Evolutionary conservation across 2,888 invertebrate species (phyloP).

Genomic region (Taenaris catops): DNA sequence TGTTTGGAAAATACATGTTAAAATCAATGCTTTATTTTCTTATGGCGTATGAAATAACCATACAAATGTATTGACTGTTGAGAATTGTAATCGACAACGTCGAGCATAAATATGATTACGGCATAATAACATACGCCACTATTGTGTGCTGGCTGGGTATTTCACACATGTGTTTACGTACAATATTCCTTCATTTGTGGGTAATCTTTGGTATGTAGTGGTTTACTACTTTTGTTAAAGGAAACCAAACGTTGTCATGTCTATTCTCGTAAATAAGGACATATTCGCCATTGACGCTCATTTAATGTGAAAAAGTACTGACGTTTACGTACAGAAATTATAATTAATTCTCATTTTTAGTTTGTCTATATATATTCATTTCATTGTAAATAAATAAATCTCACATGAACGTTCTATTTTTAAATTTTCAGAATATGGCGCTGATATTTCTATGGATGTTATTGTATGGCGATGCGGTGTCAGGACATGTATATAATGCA

Average conservation of each 20-base stretch:
- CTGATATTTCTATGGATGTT: slow-evolving; percentile 28
- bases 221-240: slow-evolving; percentile 56
- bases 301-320: too few species aligned
- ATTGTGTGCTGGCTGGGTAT: slow-evolving; percentile 20
- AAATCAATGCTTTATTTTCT: too few species aligned
- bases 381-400: too few species aligned
- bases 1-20: too few species aligned
- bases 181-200: slow-evolving; percentile 32
- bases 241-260: slow-evolving; percentile 53
- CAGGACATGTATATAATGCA: slow-evolving; percentile 66
- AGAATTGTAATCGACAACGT: too few species aligned
- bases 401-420: slow-evolving; percentile 4
- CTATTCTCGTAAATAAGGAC: slow-evolving; percentile 53
- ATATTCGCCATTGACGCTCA: slow-evolving; percentile 25
- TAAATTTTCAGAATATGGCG: slow-evolving; percentile 28
- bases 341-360: too few species aligned
- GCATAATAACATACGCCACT: slow-evolving; percentile 31
- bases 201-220: slow-evolving; percentile 35
- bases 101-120: too few species aligned
- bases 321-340: too few species aligned
- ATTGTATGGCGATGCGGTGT: slow-evolving; percentile 29
- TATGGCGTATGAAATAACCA: too few species aligned
- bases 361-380: too few species aligned
- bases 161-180: slow-evolving; percentile 67
- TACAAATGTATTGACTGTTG: too few species aligned